phyloP scores from a whole-genome alignment of 2,797 vertebrate genomes.

The Poliocrania exsul region DNA sequence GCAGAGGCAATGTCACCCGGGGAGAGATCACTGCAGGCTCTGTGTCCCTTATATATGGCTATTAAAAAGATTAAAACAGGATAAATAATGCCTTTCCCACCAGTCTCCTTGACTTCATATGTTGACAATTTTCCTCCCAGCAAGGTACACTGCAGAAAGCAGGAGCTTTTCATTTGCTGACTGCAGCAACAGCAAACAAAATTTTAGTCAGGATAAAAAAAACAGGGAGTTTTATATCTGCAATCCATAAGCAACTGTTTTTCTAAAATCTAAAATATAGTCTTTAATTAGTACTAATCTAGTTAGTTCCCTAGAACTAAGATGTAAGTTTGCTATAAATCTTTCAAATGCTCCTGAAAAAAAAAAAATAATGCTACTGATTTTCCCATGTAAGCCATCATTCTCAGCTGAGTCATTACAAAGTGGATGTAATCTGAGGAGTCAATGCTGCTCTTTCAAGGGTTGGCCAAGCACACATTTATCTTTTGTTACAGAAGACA shows the following conservation, averaged over 20 bases:
- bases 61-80: constrained; percentile 22
- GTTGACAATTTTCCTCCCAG: neutral
- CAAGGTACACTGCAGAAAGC: neutral
- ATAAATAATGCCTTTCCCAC: neutral
- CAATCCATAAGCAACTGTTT: neutral
- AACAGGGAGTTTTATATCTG: neutral
- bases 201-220: neutral
- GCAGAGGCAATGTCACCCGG: neutral
- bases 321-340: neutral
- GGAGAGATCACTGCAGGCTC: neutral
- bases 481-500: neutral
- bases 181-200: neutral
- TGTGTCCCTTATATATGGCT: neutral
- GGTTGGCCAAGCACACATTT: neutral
- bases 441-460: neutral
- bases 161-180: neutral
- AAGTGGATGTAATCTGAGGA: neutral
- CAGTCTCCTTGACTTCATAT: neutral
- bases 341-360: neutral
- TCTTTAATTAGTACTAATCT: neutral
- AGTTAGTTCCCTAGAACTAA: neutral
- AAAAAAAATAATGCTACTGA: neutral
- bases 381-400: neutral
- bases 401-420: neutral
- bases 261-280: neutral